Evolutionary conservation across 2,113 vertebrate species (phyloP), one percentile per base, ranked within the genome.

Genomic region (Emydocephalus ijimae): DNA sequence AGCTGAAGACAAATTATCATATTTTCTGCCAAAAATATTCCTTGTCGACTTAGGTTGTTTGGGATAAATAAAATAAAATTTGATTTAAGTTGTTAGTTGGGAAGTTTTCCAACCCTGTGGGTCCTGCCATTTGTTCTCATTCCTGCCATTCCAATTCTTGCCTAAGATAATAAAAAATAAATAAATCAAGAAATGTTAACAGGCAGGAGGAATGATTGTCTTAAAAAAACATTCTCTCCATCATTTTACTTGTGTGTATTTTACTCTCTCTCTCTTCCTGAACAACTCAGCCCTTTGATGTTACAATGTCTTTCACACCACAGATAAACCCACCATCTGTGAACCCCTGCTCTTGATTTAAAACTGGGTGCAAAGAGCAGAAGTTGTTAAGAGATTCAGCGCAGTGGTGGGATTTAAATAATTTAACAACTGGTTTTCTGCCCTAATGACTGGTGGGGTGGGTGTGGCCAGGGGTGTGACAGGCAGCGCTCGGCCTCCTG

Each of bases 121-220:
- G 2, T 1, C 8, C 45, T 8, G 26, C 61, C 14, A 0, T 0
- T 57, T 24, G 0, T 0, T 1, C 55, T 18, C 57, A 59, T 48
- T n/a, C 0, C 0, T 14, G 0, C 0, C 0, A 57, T 21, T 23
- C 48, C 12, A 21, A 89, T 91, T 29, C 64, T 21, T 0, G 0
- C 43, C 88, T 23, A 48, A 2, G 1, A 29, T 52, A 24, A 11
- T 11, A 87, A 34, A 3, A 57, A 57, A 50, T 50, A 50, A 50
- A 50, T 1, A 50, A 59, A 1, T 0, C 0, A 91, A 85, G 90
- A 61, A 18, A 24, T 0, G 2, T 0, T 8, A 89, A 61, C 85
- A 43, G 20, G 14, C 34, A 91, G 57, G 64, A 4, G 52, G 48
- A 50, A 1, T 39, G n/a, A 0, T 0, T 10, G 20, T 87, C 0